Conservation (phyloP, 2,113 vertebrate species). For the Tychaedon coryphoeus region DNA sequence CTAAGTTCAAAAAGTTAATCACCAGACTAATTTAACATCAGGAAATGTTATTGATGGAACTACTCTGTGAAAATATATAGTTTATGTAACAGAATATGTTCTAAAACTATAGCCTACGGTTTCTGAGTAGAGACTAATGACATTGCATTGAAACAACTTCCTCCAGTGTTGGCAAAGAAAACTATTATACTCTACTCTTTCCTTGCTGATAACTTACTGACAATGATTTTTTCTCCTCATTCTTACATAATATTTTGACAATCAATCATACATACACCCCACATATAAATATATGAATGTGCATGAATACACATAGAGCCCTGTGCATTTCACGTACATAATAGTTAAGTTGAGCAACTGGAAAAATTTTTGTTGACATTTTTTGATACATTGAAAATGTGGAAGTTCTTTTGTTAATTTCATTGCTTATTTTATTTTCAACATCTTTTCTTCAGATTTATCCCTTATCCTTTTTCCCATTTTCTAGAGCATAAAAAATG, state of each 20-base stretch:
- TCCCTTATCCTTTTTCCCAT: not conserved
- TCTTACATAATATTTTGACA: not conserved
- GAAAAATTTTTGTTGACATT: not conserved
- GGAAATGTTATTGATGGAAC: not conserved
- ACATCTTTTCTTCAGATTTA: not conserved
- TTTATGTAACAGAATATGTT: not conserved
- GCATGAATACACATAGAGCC: not conserved
- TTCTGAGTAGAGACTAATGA: not conserved
- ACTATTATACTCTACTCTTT: not conserved
- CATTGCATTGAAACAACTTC: not conserved
- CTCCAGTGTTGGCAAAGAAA: not conserved
- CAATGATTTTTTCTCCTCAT: not conserved
- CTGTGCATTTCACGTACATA: not conserved
- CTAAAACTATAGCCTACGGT: not conserved
- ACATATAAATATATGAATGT: not conserved
- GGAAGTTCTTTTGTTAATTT: not conserved
- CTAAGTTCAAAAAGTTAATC: not conserved
- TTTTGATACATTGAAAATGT: not conserved
- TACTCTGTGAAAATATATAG: not conserved
- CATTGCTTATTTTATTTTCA: not conserved
- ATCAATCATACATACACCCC: not conserved
- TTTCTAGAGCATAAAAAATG: slow-evolving; percentile 14
- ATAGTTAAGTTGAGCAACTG: not conserved
- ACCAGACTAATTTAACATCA: not conserved
- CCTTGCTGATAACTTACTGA: not conserved